Conservation (phyloP, 2,113 vertebrate genomes). For the Boulengeromyrus knoepffleri region DNA sequence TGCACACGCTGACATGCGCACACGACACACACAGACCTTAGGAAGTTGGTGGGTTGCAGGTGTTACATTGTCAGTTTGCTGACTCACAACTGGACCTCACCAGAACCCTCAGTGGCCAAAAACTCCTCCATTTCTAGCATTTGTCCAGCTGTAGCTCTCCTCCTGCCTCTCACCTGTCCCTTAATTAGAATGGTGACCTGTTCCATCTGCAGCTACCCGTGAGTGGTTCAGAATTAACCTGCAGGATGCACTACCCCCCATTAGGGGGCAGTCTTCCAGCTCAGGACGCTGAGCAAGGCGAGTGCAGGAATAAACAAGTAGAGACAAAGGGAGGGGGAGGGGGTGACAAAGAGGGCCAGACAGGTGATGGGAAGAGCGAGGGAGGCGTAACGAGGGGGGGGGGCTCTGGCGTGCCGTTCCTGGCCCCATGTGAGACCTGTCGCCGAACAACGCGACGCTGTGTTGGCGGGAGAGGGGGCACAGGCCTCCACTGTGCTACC, state of each 20-base stretch:
- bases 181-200: not conserved
- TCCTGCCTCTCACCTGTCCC: not conserved
- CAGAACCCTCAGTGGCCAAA: not conserved
- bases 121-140: not conserved
- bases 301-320: not conserved
- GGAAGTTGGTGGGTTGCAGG: not conserved
- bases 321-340: not conserved
- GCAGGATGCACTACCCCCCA: not conserved
- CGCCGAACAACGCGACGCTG: not conserved
- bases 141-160: not conserved
- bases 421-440: not conserved
- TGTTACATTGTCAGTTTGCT: not conserved
- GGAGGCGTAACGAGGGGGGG: not conserved
- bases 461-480: not conserved
- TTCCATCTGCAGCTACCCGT: not conserved
- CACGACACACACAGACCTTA: not conserved
- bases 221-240: not conserved
- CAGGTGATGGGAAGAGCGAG: not conserved
- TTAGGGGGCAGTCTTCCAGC: not conserved
- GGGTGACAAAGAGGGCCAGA: not conserved
- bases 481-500: conserved; percentile 7
- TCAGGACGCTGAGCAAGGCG: not conserved
- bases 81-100: not conserved
- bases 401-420: not conserved
- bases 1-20: not conserved